These are phyloP conservation scores for Habrosyne pyritoides DNA, from an alignment of 2,888 invertebrate species.

Conservation along the genomic window DNA sequence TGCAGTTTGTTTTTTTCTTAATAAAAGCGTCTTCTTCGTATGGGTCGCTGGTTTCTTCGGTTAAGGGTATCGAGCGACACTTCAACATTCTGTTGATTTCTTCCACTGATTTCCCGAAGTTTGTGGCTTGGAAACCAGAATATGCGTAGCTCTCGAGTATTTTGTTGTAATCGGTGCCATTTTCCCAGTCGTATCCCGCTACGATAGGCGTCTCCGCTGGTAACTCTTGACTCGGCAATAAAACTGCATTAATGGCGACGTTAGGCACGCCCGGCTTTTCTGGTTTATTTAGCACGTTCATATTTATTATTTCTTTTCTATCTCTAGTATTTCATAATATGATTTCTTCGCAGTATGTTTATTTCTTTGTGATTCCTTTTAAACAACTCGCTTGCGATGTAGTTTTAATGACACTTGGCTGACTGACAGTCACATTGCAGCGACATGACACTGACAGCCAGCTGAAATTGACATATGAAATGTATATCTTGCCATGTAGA, in stretches of 20 bases:
- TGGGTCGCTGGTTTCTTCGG: conserved; percentile 85
- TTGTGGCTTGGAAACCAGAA: conserved; percentile 99
- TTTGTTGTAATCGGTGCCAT: conserved; percentile 92
- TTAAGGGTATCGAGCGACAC: conserved; percentile 87
- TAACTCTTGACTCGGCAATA: conserved; percentile 87
- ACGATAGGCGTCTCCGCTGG: conserved; percentile 87
- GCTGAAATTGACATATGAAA: background rate
- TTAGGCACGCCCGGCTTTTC: conserved; percentile 66
- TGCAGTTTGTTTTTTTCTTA: conserved; percentile 90
- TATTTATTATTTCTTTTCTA: conserved; percentile 27
- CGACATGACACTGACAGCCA: no score
- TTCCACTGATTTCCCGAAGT: conserved; percentile 94
- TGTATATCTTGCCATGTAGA: background rate
- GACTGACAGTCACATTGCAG: no score
- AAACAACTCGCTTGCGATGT: no score
- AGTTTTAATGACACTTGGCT: background rate
- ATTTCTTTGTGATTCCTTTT: background rate
- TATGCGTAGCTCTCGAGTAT: conserved; percentile 90
- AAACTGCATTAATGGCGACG: conserved; percentile 87
- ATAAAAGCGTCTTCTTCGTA: conserved; percentile 92
- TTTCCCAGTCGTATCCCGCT: conserved; percentile 96
- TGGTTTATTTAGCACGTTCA: conserved; percentile 53
- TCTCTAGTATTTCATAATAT: conserved; percentile 20
- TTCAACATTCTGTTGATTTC: conserved; percentile 97
- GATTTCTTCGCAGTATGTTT: background rate